Conservation (phyloP, 2,113 vertebrate genomes). For the Anoura caudifer region DNA sequence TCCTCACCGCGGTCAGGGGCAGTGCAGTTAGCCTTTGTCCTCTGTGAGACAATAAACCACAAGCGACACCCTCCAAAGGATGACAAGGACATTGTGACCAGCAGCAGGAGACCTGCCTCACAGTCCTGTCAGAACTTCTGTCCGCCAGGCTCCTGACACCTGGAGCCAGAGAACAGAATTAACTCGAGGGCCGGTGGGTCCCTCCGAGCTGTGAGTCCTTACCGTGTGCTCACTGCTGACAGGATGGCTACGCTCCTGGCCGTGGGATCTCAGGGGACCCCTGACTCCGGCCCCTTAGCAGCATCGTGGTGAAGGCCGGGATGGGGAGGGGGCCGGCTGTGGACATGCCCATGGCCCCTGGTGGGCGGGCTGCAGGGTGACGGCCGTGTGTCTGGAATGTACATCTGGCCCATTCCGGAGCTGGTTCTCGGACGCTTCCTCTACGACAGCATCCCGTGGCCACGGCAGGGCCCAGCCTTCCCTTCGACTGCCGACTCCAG, state of each 20-base stretch:
- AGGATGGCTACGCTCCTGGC: rapidly evolving
- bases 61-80: too few relatives aligned
- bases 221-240: rapidly evolving
- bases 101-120: rapidly evolving
- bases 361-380: rapidly evolving
- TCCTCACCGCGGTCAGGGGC: too few relatives aligned
- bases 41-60: background rate
- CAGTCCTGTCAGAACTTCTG: rapidly evolving
- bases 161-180: background rate
- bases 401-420: rapidly evolving
- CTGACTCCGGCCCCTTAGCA: too few relatives aligned
- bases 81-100: background rate
- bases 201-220: rapidly evolving
- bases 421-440: rapidly evolving
- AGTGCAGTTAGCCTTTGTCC: too few relatives aligned
- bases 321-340: rapidly evolving
- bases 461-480: rapidly evolving
- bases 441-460: rapidly evolving
- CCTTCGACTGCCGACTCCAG: rapidly evolving
- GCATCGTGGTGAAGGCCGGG: rapidly evolving
- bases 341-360: rapidly evolving
- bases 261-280: rapidly evolving
- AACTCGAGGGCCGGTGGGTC: background rate
- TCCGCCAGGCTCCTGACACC: background rate
- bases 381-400: rapidly evolving